Evolutionary conservation across 1,140 invertebrate genomes (phyloP).

Genomic region (Ctenoplectra terminalis): DNA sequence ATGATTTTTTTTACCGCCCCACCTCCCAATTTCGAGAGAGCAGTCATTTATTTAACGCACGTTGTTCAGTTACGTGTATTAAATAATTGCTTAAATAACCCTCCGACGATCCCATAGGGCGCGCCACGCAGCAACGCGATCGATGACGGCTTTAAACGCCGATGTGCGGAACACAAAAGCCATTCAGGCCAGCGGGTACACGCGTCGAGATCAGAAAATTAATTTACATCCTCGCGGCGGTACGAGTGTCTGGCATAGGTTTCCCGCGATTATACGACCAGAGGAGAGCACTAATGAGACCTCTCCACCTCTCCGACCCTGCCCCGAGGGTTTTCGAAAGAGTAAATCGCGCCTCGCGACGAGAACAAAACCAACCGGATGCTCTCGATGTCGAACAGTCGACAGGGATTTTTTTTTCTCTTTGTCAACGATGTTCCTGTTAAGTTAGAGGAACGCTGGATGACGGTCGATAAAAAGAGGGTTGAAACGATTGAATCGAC

Average conservation of each 20-base stretch:
- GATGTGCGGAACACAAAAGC: slow-evolving; percentile 10
- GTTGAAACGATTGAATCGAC: no score
- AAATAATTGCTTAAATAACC: no score
- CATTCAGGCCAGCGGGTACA: not conserved
- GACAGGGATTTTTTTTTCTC: no score
- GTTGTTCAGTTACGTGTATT: not conserved
- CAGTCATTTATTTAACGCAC: slow-evolving; percentile 2
- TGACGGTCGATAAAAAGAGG: no score
- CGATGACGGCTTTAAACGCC: slow-evolving; percentile 14
- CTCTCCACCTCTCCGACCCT: not conserved
- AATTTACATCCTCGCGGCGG: slow-evolving; percentile 17
- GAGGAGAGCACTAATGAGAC: slow-evolving; percentile 14
- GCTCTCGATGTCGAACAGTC: not conserved
- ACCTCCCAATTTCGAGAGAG: not conserved
- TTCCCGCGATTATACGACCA: not conserved
- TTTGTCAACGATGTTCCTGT: no score
- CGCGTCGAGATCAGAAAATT: slow-evolving; percentile 28
- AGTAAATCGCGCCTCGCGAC: slow-evolving; percentile 3
- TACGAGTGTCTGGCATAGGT: not conserved
- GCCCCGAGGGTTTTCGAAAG: not conserved
- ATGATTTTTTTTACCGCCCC: not conserved
- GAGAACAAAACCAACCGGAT: not conserved
- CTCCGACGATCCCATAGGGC: not conserved
- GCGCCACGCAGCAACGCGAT: not conserved
- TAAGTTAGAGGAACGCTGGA: no score